Percentiles rank a stretch among this genome's conserved stretches.
Evolutionary conservation across 2,113 vertebrate genomes (phyloP).

Genomic region (Nycticryphes semicollaris): DNA sequence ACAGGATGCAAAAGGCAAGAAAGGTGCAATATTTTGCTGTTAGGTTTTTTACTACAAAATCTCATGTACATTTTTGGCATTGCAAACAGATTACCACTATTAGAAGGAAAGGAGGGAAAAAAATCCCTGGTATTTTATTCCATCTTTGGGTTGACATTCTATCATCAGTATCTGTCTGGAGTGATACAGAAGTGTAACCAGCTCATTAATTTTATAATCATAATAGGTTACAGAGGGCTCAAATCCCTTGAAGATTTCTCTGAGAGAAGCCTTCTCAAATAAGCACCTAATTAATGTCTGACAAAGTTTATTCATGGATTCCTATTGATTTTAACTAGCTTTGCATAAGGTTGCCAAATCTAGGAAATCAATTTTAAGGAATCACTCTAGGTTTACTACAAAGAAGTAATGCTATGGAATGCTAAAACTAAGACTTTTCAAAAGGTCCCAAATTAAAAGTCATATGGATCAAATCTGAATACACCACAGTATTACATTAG

Average conservation of each 20-base stretch:
- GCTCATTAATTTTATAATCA: background rate
- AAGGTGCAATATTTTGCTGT: background rate
- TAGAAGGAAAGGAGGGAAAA: background rate
- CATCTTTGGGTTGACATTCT: background rate
- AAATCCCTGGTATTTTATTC: background rate
- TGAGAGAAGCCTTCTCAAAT: background rate
- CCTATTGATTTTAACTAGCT: background rate
- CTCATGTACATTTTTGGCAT: background rate
- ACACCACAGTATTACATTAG: background rate
- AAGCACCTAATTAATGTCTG: background rate
- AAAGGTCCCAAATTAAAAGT: background rate
- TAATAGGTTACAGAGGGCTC: background rate
- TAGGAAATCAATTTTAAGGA: background rate
- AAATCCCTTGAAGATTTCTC: background rate
- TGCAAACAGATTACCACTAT: background rate
- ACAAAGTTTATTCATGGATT: background rate
- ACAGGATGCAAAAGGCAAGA: background rate
- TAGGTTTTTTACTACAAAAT: background rate
- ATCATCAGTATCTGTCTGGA: background rate
- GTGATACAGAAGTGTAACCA: background rate
- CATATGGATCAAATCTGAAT: background rate
- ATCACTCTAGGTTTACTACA: background rate
- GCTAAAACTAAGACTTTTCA: background rate
- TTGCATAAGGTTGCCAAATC: background rate
- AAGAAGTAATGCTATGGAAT: background rate